phyloP scores from a whole-genome alignment of 2,888 invertebrate genomes.

The Scaptomyza reducta region DNA sequence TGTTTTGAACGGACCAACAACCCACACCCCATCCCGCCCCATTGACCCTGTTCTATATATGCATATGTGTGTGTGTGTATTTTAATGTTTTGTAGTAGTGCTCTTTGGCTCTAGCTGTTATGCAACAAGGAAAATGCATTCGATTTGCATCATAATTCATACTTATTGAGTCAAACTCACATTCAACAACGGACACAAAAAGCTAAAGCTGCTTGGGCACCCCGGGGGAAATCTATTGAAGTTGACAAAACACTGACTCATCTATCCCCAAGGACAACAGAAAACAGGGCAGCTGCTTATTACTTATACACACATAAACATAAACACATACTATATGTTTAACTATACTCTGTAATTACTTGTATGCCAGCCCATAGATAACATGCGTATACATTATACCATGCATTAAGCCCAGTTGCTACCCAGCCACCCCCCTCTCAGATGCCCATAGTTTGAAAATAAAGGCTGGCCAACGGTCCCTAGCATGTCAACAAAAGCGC shows the following conservation, averaged over 20 bases:
- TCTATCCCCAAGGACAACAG: constrained; percentile 65
- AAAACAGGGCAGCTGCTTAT: constrained; percentile 60
- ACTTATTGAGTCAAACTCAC: constrained; percentile 45
- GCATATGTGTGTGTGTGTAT: not conserved
- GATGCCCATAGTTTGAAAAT: constrained; percentile 1
- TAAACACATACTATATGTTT: not conserved
- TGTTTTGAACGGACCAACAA: constrained; percentile 24
- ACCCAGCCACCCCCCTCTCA: not conserved
- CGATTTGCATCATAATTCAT: constrained; percentile 56
- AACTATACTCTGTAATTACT: constrained; percentile 38
- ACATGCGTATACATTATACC: constrained; percentile 67
- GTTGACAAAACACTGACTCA: constrained; percentile 47
- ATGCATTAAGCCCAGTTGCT: constrained; percentile 34
- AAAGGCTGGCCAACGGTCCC: constrained; percentile 27
- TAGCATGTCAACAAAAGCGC: constrained; percentile 50
- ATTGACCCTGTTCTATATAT: constrained; percentile 33
- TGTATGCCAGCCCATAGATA: constrained; percentile 43
- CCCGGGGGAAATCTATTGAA: constrained; percentile 66
- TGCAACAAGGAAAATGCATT: constrained; percentile 68
- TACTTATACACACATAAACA: constrained; percentile 20
- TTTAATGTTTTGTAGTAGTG: constrained; percentile 3
- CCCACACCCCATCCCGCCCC: constrained; percentile 11
- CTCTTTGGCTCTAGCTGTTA: constrained; percentile 38
- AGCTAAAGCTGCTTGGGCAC: constrained; percentile 12
- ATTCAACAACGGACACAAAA: constrained; percentile 1